Base-by-base conservation (phyloP, 2,888 invertebrate species). In the Philereme transversata region DNA sequence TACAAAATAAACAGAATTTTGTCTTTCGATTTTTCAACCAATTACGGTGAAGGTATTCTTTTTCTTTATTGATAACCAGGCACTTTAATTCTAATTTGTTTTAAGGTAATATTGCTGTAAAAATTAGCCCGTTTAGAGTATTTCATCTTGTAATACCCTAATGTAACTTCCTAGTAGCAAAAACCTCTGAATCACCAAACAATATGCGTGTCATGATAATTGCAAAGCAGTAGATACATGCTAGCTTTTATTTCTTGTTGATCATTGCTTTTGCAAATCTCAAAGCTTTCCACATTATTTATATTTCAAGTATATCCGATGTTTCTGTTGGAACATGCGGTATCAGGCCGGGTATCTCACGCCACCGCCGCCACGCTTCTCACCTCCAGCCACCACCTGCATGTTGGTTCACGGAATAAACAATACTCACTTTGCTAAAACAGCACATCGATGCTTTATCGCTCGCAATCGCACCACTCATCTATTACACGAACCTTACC, bases 291-390 rank as follows among this genome's bases (percentile, higher is more conserved):
- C 43, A 46, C 5, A 4, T 33, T 46, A 55, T 48, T 51, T 56
- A 50, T 55, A 46, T 48, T 10, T 43, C 43, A 34, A 49, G 40
- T 11, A 50, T 45, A 53, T 45, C 45, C n/a, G n/a, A 49, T 41
- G 47, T 51, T 51, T 41, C 45, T 49, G 49, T 54, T 43, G 9
- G 56, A 56, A 43, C 71, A 71, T 80, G 75, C 79, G 77, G 72
- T 89, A 90, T 89, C 88, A 70, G 68, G 73, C 72, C 78, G 71
- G 74, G 84, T 82, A 89, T 90, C 89, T 90, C 88, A 89, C 88
- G 84, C 81, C 82, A 0, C 77, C 88, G 3, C 5, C 5, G 8
- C 5, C 89, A 88, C 89, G 90, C 86, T 90, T 88, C 87, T 90
- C 91, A 90, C 90, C 90, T 89, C 88, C 56, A 76, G 81, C 82